Evolutionary conservation across 2,113 vertebrate genomes (phyloP), one percentile per base, ranked within the genome.

Genomic region (Hemiprocne comata): DNA sequence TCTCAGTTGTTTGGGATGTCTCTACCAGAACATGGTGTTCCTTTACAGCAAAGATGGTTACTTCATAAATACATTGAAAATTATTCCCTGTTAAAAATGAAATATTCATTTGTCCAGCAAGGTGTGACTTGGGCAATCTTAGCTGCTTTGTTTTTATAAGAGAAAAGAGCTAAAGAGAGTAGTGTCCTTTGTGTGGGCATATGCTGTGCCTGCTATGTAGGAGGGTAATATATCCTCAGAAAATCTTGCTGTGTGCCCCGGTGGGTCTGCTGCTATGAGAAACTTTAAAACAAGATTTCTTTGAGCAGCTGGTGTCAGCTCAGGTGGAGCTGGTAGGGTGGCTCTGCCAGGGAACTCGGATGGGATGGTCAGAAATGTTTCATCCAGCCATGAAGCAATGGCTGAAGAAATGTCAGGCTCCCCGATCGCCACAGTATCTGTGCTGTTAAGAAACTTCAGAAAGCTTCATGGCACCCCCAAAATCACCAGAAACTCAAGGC

Each of bases 21-120:
- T 95, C 81, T 90, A 79, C 81, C 65, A 79, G 88, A 94, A 92
- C 26, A 11, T 23, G 81, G 48, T 93, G 60, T 90, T 97, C 74
- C 92, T 96, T 97, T 95, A 89, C 89, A 97, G 95, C 48, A 85
- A 90, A 54, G 85, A 80, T 83, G 40, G 50, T 89, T 54, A 95
- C 51, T 89, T 87, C 48, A 66, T 69, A 91, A 92, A 85, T 87
- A 54, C 25, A 42, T 17, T 83, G 53, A 67, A 79, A 91, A 64
- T 55, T 71, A 58, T 69, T 73, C 62, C 54, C 40, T 78, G 50
- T 60, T 94, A 84, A 87, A 90, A 94, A 90, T 71, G 15, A 85
- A 96, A 93, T 67, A 46, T 42, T 65, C 23, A 55, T 79, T 87
- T 84, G 50, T 94, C 76, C 67, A 69, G 50, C 53, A 65, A 51